Evolutionary conservation across 2,113 vertebrate species (phyloP).

Genomic region (Dasyornis broadbenti): DNA sequence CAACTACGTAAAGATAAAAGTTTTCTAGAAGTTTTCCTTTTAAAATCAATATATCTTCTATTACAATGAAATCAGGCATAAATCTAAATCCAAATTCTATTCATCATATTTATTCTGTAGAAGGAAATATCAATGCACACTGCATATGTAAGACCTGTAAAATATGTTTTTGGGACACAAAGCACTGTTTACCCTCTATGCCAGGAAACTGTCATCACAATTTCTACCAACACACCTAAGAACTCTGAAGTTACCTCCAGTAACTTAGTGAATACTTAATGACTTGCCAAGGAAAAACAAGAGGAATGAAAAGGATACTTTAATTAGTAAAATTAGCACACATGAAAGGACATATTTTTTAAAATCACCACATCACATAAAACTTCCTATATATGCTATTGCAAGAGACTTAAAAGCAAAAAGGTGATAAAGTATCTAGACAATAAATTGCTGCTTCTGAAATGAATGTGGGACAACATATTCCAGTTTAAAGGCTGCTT

Average conservation of each 20-base stretch:
- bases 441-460: background rate
- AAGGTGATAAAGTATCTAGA: background rate
- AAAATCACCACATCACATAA: background rate
- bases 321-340: background rate
- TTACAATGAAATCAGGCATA: background rate
- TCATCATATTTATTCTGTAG: background rate
- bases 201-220: background rate
- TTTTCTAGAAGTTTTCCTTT: background rate
- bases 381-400: background rate
- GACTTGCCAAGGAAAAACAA: background rate
- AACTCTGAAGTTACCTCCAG: background rate
- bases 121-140: background rate
- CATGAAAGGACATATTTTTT: background rate
- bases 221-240: background rate
- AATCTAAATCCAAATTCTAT: background rate
- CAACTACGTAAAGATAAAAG: background rate
- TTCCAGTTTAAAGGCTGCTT: background rate
- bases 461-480: background rate
- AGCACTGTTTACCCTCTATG: background rate
- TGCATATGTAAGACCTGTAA: rapidly evolving
- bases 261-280: background rate
- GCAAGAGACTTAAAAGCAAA: background rate
- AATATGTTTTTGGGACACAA: background rate
- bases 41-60: background rate
- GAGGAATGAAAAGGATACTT: background rate